Evolutionary conservation across 2,888 invertebrate genomes (phyloP).

Genomic region (Agrochola circellaris): DNA sequence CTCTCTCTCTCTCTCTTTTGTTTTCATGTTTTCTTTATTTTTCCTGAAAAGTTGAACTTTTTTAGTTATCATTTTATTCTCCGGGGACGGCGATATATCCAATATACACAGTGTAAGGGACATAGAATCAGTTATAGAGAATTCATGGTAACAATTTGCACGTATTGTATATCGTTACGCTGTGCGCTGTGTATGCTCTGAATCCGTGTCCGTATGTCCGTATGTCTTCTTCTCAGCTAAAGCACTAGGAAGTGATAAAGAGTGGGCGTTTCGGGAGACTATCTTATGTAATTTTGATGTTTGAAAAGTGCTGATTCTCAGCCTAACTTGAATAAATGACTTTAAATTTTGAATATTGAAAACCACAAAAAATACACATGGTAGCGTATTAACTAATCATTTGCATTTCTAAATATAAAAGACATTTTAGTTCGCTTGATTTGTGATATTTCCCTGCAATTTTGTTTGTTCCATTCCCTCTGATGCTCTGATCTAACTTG

Average conservation of each 20-base stretch:
- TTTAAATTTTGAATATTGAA: too few species aligned
- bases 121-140: background rate
- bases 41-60: too few species aligned
- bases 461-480: background rate
- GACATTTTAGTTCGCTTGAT: background rate
- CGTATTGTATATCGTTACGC: background rate
- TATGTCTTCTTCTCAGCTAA: too few species aligned
- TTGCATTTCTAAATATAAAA: conserved; percentile 5
- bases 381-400: background rate
- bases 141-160: background rate
- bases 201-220: background rate
- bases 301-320: too few species aligned
- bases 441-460: background rate
- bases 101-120: background rate
- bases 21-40: too few species aligned
- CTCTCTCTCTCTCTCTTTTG: too few species aligned
- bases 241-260: too few species aligned
- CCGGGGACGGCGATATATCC: too few species aligned
- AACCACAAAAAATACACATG: background rate
- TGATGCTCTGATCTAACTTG: conserved; percentile 2
- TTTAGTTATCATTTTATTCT: too few species aligned
- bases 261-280: too few species aligned
- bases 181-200: background rate
- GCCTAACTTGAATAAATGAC: too few species aligned
- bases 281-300: too few species aligned